Conservation (phyloP, 2,113 vertebrate genomes). For the Calidris pygmaea region DNA sequence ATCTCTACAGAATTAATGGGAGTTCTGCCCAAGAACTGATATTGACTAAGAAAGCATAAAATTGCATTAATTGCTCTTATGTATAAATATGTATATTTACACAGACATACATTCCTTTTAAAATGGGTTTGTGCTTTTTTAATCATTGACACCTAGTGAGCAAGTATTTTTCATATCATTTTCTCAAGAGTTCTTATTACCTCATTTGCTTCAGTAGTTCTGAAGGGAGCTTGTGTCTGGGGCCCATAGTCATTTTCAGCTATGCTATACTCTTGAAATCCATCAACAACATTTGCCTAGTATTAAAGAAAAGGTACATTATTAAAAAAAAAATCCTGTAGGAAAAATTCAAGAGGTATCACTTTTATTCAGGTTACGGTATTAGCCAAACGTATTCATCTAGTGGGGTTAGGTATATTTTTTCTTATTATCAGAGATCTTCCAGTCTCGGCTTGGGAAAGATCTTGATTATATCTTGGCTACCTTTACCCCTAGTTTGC, state of each 20-base stretch:
- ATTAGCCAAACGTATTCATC: conserved; percentile 77
- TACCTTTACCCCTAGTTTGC: conserved; percentile 91
- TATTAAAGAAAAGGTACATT: conserved; percentile 18
- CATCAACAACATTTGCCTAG: conserved; percentile 90
- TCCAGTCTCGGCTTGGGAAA: conserved; percentile 79
- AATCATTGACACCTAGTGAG: not conserved
- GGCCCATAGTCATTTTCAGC: conserved; percentile 85
- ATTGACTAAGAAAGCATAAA: not conserved
- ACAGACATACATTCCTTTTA: not conserved
- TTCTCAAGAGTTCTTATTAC: conserved; percentile 72
- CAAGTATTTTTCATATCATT: not conserved
- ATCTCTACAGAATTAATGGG: not conserved
- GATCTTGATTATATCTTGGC: conserved; percentile 90
- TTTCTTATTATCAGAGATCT: conserved; percentile 91
- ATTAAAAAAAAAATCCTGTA: not conserved
- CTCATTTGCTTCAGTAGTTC: conserved; percentile 84
- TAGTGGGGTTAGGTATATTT: conserved; percentile 79
- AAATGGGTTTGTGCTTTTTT: not conserved
- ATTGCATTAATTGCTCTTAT: not conserved
- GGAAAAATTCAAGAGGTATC: conserved; percentile 58
- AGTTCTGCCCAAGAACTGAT: not conserved
- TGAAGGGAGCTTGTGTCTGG: conserved; percentile 84
- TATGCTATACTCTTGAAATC: conserved; percentile 83
- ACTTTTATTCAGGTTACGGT: conserved; percentile 66
- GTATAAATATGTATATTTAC: not conserved